Conservation (phyloP, 2,797 vertebrate genomes). For the Oryzias dopingdopingensis region DNA sequence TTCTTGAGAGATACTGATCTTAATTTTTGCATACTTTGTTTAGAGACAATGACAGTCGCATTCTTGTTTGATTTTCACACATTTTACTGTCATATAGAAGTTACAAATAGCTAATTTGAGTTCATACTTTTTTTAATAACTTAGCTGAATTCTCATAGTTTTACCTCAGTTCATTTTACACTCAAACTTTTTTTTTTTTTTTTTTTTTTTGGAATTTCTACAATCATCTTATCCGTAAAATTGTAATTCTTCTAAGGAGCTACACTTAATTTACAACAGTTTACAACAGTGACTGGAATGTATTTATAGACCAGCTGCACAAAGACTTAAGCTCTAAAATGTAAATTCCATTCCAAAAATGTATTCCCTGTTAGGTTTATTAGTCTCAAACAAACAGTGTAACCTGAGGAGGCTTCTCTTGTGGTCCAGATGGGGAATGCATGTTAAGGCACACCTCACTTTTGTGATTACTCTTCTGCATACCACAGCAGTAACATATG, state of each 20-base stretch:
- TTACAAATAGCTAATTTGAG: no score
- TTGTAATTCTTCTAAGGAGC: constrained; percentile 57
- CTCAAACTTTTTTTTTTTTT: background rate
- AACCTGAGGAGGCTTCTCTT: constrained; percentile 32
- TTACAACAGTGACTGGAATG: constrained; percentile 30
- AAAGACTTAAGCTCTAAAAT: constrained; percentile 26
- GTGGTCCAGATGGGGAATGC: constrained; percentile 40
- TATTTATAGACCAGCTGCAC: constrained; percentile 49
- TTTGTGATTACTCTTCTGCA: constrained; percentile 17
- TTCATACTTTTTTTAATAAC: no score
- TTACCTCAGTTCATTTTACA: constrained; percentile 44
- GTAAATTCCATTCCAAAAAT: constrained; percentile 25
- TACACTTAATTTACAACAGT: constrained; percentile 53
- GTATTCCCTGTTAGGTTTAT: constrained; percentile 36
- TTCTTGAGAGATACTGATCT: no score
- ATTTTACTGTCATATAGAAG: no score
- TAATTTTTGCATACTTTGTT: no score
- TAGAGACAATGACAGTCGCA: no score
- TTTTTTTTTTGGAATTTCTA: constrained; percentile 43
- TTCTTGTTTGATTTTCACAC: no score
- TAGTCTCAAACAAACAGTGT: constrained; percentile 40
- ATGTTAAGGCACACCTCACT: constrained; percentile 13
- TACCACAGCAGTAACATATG: constrained; percentile 1
- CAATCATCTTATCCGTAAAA: constrained; percentile 38
- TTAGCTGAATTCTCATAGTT: background rate